Conservation (phyloP, 2,113 vertebrate genomes). For the Neodon shergylaensis region DNA sequence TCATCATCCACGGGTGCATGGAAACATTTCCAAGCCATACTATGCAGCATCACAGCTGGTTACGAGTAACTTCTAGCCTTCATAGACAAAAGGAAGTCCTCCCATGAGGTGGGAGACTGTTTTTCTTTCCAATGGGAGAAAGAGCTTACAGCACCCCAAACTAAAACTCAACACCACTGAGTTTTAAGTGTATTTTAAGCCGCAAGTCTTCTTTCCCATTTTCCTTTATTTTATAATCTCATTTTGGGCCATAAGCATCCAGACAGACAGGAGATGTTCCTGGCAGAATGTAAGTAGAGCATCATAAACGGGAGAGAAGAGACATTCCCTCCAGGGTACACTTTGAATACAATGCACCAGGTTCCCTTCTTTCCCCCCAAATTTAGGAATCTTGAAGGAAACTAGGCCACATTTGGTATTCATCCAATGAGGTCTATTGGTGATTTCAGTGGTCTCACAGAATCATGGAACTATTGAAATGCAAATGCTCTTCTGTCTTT, state of each 20-base stretch:
- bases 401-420: slow-evolving; percentile 58
- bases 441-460: slow-evolving; percentile 48
- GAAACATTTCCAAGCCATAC: neutral
- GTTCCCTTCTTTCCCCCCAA: neutral
- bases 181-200: neutral
- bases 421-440: slow-evolving; percentile 45
- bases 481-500: slow-evolving; percentile 58
- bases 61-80: neutral
- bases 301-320: neutral
- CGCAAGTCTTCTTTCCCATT: neutral
- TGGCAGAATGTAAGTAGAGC: slow-evolving; percentile 8
- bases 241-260: neutral
- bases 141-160: neutral
- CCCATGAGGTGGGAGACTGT: neutral
- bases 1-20: neutral
- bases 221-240: neutral
- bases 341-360: neutral
- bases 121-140: neutral
- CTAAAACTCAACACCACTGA: neutral
- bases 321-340: neutral
- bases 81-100: neutral
- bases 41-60: neutral
- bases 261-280: slow-evolving; percentile 33
- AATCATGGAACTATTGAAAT: slow-evolving; percentile 68
- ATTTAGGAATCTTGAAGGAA: slow-evolving; percentile 65